Evolutionary conservation across 2,113 vertebrate genomes (phyloP), one percentile per base, ranked within the genome.

Genomic region (Nothocercus julius): DNA sequence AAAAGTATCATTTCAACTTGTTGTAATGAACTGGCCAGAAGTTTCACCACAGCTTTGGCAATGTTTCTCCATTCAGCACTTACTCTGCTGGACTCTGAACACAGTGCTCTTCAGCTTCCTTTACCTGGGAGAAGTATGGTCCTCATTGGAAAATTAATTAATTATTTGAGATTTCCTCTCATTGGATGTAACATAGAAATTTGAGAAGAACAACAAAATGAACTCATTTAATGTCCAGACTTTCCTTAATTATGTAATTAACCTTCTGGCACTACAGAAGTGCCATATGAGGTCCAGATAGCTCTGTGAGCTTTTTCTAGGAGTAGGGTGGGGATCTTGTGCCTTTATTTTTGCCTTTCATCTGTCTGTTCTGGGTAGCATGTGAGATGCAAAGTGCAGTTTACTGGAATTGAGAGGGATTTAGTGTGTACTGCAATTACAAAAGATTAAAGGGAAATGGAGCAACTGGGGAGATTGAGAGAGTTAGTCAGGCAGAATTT

Each of bases 61-160:
- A 8, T 42, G 36, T 72, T 85, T 24, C 27, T 79, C 24, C 1
- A 0, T 58, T 85, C n/a, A 30, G 27, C 10, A 0, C 20, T 89
- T 82, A 87, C 34, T 45, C 51, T 3, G 40, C 72, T 54, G 63
- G 45, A n/a, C 63, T 82, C 59, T 70, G 44, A 74, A 80, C 49
- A 40, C 7, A 11, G 34, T 62, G 75, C 63, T 59, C n/a, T 82
- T 38, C 2, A 0, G 13, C 68, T 91, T 87, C 56, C 38, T 56
- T 85, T 76, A 51, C 69, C 75, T 86, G 79, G 62, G 87, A 92
- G 51, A 95, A 81, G 77, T 64, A 70, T 1, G 2, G 30, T 59
- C 61, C 70, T 19, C 80, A 44, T 88, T 81, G 91, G 82, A 83
- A 95, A 90, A 85, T 70, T 91, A 95, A 95, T 96, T 96, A 97